Conservation (phyloP, 2,888 invertebrate species). For the Chymomyza caudatula region DNA sequence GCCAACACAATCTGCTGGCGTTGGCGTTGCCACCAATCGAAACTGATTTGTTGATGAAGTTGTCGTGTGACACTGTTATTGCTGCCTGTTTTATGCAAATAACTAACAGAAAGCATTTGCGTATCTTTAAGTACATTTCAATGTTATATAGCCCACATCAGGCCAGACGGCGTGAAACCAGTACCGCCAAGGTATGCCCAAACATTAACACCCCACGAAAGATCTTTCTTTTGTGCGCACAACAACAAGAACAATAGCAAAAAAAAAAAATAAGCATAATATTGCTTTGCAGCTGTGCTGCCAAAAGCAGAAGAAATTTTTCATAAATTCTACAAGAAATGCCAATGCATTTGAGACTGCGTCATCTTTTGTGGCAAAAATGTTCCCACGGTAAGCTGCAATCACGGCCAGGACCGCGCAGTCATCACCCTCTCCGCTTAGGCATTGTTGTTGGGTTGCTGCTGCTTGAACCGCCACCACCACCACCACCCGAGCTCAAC, state of each 20-base stretch:
- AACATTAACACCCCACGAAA: slow-evolving; percentile 32
- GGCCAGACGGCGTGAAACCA: background rate
- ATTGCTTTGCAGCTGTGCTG: slow-evolving; percentile 42
- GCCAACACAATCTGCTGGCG: slow-evolving; percentile 27
- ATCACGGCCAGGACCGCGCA: slow-evolving; percentile 31
- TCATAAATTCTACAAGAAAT: slow-evolving; percentile 40
- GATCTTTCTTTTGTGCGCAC: background rate
- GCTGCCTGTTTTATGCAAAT: slow-evolving; percentile 58
- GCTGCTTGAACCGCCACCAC: slow-evolving; percentile 40
- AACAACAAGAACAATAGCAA: background rate
- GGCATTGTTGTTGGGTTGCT: background rate
- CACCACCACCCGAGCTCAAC: slow-evolving; percentile 29
- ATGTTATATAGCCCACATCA: slow-evolving; percentile 28
- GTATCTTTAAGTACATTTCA: slow-evolving; percentile 57
- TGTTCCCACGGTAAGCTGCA: slow-evolving; percentile 68
- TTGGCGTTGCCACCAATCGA: slow-evolving; percentile 39
- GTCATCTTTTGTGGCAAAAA: slow-evolving; percentile 57
- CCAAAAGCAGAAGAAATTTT: slow-evolving; percentile 56
- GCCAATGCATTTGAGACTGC: slow-evolving; percentile 36
- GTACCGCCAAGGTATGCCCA: background rate
- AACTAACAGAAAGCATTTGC: background rate
- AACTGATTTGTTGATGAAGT: slow-evolving; percentile 69
- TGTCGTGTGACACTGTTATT: slow-evolving; percentile 28
- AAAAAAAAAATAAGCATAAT: background rate
- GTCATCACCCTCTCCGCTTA: slow-evolving; percentile 66